Evolutionary conservation across 2,113 vertebrate species (phyloP).

Genomic region (Spilogale gracilis): DNA sequence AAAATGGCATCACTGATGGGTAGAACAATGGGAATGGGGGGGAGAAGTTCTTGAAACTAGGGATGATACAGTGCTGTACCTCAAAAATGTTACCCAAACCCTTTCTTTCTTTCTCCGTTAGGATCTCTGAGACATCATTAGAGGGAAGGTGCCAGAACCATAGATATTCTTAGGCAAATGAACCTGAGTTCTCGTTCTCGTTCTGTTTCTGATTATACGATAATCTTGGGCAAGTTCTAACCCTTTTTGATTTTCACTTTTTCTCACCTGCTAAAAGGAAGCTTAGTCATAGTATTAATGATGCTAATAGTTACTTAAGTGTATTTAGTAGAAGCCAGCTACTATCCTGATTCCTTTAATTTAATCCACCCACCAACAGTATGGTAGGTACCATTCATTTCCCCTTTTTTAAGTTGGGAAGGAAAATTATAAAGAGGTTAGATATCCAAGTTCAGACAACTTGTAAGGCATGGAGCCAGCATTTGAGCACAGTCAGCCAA

Average conservation of each 20-base stretch:
- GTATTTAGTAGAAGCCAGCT: neutral
- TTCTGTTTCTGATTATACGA: neutral
- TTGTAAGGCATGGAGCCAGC: neutral
- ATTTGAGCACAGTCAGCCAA: neutral
- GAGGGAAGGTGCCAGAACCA: neutral
- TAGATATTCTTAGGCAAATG: neutral
- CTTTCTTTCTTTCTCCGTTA: neutral
- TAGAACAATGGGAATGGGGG: neutral
- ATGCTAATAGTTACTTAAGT: neutral
- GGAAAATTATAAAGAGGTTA: conserved; percentile 14
- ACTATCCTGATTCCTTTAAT: neutral
- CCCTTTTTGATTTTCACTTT: conserved; percentile 40
- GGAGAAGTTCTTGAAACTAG: neutral
- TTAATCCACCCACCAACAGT: conserved; percentile 4
- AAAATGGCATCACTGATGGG: neutral
- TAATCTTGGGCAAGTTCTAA: neutral
- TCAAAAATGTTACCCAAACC: neutral
- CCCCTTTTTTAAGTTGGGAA: neutral
- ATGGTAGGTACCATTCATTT: conserved; percentile 25
- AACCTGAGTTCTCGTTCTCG: neutral
- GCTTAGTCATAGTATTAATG: neutral
- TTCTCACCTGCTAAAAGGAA: conserved; percentile 21
- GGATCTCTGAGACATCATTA: neutral
- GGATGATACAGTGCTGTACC: neutral
- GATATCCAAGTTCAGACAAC: neutral